Evolutionary conservation across 2,113 vertebrate genomes (phyloP).

Genomic region (Hyperoodon ampullatus): DNA sequence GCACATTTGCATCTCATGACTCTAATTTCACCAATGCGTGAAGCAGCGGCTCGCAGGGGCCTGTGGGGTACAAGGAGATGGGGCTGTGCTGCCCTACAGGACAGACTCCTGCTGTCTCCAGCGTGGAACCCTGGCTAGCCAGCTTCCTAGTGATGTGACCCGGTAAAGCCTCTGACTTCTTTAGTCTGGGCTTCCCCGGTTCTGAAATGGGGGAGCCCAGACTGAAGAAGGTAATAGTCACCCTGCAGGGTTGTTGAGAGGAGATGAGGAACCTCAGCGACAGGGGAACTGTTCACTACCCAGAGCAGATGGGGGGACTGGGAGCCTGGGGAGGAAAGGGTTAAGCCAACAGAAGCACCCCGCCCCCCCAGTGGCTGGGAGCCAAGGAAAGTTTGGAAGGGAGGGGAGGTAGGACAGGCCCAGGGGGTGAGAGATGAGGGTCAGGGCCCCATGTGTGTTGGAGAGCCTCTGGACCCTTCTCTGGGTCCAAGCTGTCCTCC

Average conservation of each 20-base stretch:
- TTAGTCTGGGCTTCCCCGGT: background rate
- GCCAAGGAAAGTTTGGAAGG: background rate
- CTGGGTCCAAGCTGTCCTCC: background rate
- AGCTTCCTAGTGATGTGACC: background rate
- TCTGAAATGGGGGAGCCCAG: background rate
- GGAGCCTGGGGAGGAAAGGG: background rate
- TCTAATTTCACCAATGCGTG: rapidly evolving
- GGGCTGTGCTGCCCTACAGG: background rate
- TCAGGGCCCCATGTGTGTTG: rapidly evolving
- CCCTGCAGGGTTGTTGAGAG: background rate
- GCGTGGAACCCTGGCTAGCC: background rate
- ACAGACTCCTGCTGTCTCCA: background rate
- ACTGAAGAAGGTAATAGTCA: background rate
- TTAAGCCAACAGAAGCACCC: background rate
- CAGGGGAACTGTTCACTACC: background rate
- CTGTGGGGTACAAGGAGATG: no score
- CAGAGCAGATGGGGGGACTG: background rate
- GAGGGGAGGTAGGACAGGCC: background rate
- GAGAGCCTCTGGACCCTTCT: background rate
- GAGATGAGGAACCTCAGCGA: rapidly evolving
- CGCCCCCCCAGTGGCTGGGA: background rate
- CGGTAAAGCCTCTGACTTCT: background rate
- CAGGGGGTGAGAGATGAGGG: background rate
- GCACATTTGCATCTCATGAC: rapidly evolving
- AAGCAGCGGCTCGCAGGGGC: background rate